These are phyloP conservation scores for Torymus texanus DNA, from an alignment of 2,888 invertebrate species.

Conservation along the genomic window DNA sequence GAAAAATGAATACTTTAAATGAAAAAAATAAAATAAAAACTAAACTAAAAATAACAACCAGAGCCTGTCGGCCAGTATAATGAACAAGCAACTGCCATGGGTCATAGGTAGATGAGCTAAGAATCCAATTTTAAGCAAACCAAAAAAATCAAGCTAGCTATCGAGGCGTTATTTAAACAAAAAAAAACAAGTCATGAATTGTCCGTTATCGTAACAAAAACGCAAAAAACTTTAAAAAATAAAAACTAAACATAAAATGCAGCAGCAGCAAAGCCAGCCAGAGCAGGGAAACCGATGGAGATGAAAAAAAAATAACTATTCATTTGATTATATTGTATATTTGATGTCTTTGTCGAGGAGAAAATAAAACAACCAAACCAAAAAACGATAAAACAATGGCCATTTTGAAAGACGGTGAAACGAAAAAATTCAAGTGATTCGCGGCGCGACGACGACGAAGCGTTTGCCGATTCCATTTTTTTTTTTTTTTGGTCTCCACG, in stretches of 20 bases:
- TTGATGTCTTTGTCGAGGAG: conserved; percentile 26
- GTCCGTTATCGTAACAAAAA: conserved; percentile 62
- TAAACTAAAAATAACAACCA: conserved; percentile 54
- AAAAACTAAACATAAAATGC: conserved; percentile 11
- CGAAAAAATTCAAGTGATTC: conserved; percentile 4
- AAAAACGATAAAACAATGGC: conserved; percentile 20
- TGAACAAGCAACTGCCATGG: conserved; percentile 74
- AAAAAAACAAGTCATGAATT: conserved; percentile 58
- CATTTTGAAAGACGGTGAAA: conserved; percentile 41
- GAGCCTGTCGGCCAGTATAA: conserved; percentile 71
- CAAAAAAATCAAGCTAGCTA: conserved; percentile 64
- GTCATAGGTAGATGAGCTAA: conserved; percentile 71
- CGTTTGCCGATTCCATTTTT: conserved; percentile 17
- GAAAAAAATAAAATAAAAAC: conserved; percentile 51
- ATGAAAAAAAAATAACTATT: neutral
- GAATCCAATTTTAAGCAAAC: conserved; percentile 68
- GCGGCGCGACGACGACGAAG: conserved; percentile 3
- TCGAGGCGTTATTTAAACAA: conserved; percentile 61
- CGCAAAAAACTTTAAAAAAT: conserved; percentile 35
- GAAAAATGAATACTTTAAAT: conserved; percentile 44
- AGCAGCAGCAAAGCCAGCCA: neutral
- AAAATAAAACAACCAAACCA: neutral
- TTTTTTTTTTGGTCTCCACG: neutral
- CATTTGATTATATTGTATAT: conserved; percentile 14
- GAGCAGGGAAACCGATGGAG: conserved; percentile 6